phyloP scores from a whole-genome alignment of 2,113 vertebrate genomes.

The Meleagris gallopavo region DNA sequence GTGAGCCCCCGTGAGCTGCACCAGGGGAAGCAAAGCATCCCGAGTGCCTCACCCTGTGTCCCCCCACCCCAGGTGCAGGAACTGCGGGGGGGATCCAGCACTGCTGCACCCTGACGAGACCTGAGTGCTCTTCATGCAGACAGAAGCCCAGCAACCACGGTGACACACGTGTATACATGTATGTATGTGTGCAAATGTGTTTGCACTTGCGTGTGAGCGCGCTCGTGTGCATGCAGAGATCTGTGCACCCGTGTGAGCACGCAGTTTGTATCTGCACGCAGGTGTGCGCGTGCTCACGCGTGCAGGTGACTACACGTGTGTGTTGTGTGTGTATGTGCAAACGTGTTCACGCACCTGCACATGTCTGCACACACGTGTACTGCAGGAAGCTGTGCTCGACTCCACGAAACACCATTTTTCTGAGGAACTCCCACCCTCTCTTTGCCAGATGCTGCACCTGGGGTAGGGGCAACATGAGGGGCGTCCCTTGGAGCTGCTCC shows the following conservation, averaged over 20 bases:
- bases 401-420: not conserved
- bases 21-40: too few relatives aligned
- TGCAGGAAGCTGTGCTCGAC: not conserved
- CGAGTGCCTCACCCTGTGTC: not conserved
- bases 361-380: rapidly evolving
- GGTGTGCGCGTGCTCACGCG: too few relatives aligned
- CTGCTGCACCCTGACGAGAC: not conserved
- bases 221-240: too few relatives aligned
- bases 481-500: not conserved
- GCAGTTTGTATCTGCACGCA: not conserved
- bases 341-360: rapidly evolving
- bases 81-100: not conserved
- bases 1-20: not conserved
- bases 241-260: not conserved
- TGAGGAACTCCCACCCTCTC: not conserved
- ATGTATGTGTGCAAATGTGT: not conserved
- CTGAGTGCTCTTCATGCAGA: not conserved
- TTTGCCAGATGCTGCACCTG: rapidly evolving
- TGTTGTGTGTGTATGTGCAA: not conserved
- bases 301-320: not conserved
- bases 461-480: not conserved
- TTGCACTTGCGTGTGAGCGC: not conserved
- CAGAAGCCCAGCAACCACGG: not conserved
- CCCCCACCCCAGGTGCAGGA: not conserved
- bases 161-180: not conserved